Conservation (phyloP, 2,113 vertebrate species). For the Zosterops pallidus region DNA sequence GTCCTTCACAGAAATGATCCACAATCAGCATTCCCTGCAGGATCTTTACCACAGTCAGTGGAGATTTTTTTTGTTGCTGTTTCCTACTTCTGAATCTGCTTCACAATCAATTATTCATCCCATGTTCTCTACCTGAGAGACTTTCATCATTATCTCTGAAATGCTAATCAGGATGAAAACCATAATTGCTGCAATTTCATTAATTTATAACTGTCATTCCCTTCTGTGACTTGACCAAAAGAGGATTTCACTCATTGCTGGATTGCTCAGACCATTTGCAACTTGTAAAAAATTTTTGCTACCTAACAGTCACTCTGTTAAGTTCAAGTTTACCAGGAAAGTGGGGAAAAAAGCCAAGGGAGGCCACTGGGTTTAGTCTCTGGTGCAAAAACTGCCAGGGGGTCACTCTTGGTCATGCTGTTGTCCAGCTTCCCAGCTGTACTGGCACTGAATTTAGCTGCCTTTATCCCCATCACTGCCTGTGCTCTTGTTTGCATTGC, state of each 20-base stretch:
- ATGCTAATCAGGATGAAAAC: background rate
- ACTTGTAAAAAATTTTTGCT: background rate
- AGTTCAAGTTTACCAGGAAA: background rate
- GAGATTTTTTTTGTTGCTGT: background rate
- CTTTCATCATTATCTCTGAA: background rate
- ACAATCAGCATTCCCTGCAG: background rate
- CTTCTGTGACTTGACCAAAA: background rate
- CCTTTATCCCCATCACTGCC: background rate
- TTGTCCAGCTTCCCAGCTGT: background rate
- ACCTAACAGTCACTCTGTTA: background rate
- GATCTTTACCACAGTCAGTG: background rate
- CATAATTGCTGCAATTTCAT: background rate
- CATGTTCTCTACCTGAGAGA: background rate
- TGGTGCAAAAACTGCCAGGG: background rate
- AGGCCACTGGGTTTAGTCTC: background rate
- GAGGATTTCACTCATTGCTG: background rate
- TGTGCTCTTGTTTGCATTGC: background rate
- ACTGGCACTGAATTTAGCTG: background rate
- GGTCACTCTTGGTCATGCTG: background rate
- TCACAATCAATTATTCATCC: background rate
- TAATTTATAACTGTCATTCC: background rate
- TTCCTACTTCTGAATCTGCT: background rate
- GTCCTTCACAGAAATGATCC: conserved; percentile 9
- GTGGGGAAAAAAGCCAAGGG: rapidly evolving
- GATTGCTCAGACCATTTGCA: background rate